A percentile compares a stretch with the other conserved stretches of the same genome.
phyloP scores from a whole-genome alignment of 2,113 vertebrate genomes.

The Gila orcuttii region DNA sequence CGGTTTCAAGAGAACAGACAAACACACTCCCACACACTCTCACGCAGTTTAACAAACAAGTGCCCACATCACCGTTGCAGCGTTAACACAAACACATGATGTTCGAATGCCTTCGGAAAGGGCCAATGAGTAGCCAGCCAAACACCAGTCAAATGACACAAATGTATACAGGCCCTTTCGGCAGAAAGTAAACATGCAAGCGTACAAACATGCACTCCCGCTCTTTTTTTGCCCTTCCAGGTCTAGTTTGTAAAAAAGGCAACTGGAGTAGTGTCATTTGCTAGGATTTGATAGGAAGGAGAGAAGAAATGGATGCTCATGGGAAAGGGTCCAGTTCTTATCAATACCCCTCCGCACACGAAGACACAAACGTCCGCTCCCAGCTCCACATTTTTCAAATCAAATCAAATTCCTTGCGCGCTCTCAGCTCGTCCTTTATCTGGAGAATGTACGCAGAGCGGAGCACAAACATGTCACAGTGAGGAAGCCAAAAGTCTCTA shows the following conservation, averaged over 20 bases:
- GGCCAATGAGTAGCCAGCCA: conserved; percentile 67
- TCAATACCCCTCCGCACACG: conserved; percentile 56
- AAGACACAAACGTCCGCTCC: conserved; percentile 73
- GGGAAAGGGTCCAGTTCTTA: conserved; percentile 67
- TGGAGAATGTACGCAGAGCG: conserved; percentile 78
- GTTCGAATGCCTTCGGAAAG: conserved; percentile 61
- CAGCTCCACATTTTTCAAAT: conserved; percentile 75
- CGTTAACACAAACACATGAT: conserved; percentile 75
- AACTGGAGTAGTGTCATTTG: not conserved
- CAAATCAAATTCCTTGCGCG: conserved; percentile 79
- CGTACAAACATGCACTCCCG: conserved; percentile 25
- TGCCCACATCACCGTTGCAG: conserved; percentile 74
- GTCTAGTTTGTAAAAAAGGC: not conserved
- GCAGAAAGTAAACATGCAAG: conserved; percentile 34
- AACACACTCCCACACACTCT: conserved; percentile 80
- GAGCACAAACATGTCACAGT: conserved; percentile 80
- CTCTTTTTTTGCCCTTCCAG: not conserved
- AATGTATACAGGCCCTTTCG: conserved; percentile 69
- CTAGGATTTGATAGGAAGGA: conserved; percentile 25
- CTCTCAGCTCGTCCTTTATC: conserved; percentile 79
- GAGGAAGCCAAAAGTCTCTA: conserved; percentile 67
- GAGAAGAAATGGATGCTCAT: conserved; percentile 62
- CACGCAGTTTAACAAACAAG: conserved; percentile 83
- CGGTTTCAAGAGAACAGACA: conserved; percentile 75
- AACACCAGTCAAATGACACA: conserved; percentile 66